Conservation (phyloP, 2,888 invertebrate species). For the Junonia oenone region DNA sequence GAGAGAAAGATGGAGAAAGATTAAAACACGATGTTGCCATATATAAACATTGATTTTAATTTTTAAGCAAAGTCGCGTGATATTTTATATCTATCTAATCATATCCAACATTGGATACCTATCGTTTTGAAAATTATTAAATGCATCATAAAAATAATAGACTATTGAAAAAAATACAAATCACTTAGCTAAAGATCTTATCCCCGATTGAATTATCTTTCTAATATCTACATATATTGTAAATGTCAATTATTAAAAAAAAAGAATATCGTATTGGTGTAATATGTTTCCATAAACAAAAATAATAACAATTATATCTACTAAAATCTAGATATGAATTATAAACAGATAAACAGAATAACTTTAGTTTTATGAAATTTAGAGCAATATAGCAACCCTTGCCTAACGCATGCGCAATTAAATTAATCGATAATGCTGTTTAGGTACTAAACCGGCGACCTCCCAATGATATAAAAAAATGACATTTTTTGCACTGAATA, state of each 20-base stretch:
- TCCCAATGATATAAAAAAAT: background rate
- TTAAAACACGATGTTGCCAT: constrained; percentile 18
- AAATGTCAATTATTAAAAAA: too few species aligned
- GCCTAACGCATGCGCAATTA: constrained; percentile 22
- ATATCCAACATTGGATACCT: too few species aligned
- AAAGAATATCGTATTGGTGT: too few species aligned
- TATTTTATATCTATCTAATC: background rate
- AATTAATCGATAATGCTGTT: constrained; percentile 14
- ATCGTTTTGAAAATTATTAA: background rate
- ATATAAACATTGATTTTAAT: background rate
- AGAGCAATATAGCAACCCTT: constrained; percentile 17
- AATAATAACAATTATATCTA: background rate
- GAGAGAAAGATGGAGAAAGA: constrained; percentile 18
- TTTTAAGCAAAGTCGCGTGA: constrained; percentile 14
- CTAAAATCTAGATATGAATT: background rate
- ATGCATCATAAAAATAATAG: background rate
- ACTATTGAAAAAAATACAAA: background rate
- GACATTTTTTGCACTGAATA: background rate
- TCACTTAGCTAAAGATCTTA: background rate
- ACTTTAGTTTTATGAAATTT: background rate
- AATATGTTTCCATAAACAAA: background rate
- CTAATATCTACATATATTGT: too few species aligned
- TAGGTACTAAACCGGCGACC: background rate
- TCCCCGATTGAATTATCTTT: too few species aligned
- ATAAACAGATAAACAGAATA: constrained; percentile 1